A percentile compares a stretch with the other conserved stretches of the same genome.
These are phyloP conservation scores for Marmota flaviventris DNA, from an alignment of 2,113 vertebrate genomes.

Conservation along the genomic window DNA sequence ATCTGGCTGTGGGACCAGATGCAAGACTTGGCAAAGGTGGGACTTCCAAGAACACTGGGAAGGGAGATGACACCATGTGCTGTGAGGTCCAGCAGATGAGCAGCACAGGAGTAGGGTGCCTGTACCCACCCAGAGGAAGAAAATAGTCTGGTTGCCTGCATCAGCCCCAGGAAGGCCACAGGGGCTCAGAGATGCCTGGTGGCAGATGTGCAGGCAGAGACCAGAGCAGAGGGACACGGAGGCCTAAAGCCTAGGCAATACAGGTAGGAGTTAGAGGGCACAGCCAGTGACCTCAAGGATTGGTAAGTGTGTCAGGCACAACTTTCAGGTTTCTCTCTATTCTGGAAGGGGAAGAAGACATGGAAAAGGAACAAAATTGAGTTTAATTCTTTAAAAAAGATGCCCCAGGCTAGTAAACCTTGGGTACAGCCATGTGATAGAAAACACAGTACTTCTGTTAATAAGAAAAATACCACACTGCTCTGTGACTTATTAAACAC, in stretches of 20 bases:
- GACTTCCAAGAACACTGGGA: not conserved
- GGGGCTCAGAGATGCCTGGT: not conserved
- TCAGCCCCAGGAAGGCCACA: accelerated
- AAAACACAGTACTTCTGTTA: not conserved
- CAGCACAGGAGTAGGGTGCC: not conserved
- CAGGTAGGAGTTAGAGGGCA: not conserved
- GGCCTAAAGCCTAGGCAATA: no score
- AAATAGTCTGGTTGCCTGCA: not conserved
- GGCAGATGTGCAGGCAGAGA: not conserved
- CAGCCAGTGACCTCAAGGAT: accelerated
- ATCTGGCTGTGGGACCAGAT: not conserved
- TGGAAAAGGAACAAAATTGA: not conserved
- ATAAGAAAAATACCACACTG: not conserved
- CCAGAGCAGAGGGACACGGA: accelerated
- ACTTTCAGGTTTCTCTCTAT: accelerated
- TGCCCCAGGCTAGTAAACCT: not conserved
- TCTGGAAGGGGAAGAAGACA: not conserved
- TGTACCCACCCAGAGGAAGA: not conserved
- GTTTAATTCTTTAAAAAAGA: no score
- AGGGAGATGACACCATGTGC: not conserved
- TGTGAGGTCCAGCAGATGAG: not conserved
- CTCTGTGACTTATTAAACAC: not conserved
- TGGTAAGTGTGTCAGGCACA: accelerated
- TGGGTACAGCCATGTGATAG: not conserved
- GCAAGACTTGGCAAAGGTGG: not conserved